These are phyloP conservation scores for Balearica regulorum DNA, from an alignment of 2,797 vertebrate genomes.

Conservation along the genomic window DNA sequence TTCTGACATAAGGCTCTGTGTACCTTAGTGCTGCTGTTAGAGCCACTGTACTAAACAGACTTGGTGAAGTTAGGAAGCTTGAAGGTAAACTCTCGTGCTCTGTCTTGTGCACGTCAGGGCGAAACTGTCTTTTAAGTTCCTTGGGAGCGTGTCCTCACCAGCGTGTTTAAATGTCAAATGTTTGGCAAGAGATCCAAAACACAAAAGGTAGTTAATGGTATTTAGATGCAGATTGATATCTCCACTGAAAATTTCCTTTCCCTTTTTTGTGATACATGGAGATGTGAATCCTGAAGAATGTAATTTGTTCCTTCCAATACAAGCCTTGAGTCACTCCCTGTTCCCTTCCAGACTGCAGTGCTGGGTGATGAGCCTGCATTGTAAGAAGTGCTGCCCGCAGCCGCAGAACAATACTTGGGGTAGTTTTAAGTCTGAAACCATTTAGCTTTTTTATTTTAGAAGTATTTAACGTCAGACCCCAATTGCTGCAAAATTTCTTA, in stretches of 20 bases:
- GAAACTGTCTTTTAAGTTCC: neutral
- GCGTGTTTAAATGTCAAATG: constrained; percentile 29
- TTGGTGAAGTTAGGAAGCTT: neutral
- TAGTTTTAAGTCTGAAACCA: neutral
- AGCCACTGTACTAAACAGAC: neutral
- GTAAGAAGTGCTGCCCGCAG: neutral
- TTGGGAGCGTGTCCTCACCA: neutral
- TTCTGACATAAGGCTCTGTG: neutral
- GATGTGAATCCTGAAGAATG: neutral
- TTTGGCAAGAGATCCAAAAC: constrained; percentile 14
- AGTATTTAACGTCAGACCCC: rapidly evolving
- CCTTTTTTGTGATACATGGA: neutral
- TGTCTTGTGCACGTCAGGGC: neutral
- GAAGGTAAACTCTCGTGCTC: neutral
- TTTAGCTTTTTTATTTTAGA: neutral
- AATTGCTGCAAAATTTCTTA: neutral
- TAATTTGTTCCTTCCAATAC: neutral
- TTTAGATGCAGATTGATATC: constrained; percentile 47
- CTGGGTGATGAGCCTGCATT: neutral
- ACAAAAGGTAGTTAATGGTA: constrained; percentile 38
- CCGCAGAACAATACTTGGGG: neutral
- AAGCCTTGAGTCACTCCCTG: neutral
- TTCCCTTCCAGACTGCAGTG: neutral
- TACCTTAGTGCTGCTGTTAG: neutral
- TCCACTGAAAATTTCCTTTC: constrained; percentile 10